Evolutionary conservation across 37 sponge, comb jelly and placozoan genomes (phyloP).

Genomic region (Spongilla lacustris): DNA sequence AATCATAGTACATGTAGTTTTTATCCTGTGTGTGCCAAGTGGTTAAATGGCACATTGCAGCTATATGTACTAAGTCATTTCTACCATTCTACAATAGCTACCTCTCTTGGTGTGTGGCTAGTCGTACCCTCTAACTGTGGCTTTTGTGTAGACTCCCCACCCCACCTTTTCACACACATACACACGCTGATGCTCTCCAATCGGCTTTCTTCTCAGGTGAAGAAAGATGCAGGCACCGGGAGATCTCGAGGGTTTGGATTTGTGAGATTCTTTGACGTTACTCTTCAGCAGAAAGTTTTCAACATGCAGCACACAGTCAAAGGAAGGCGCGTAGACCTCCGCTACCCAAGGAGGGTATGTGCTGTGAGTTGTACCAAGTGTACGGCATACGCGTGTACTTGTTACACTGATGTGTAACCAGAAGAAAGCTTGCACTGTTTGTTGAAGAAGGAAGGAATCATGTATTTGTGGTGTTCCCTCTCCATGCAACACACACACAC

Average conservation of each 20-base stretch:
- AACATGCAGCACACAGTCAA: slow-evolving; percentile 64
- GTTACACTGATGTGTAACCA: too few relatives aligned
- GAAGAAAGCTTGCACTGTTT: too few relatives aligned
- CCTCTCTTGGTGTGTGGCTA: too few relatives aligned
- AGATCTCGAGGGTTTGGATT: slow-evolving; percentile 87
- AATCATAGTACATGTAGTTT: too few relatives aligned
- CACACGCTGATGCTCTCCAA: too few relatives aligned
- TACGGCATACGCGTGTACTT: not conserved
- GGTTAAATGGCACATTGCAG: too few relatives aligned
- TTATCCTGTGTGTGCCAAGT: too few relatives aligned
- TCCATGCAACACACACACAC: not conserved
- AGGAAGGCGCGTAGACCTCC: slow-evolving; percentile 74
- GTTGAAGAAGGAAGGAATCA: not conserved
- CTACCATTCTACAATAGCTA: too few relatives aligned
- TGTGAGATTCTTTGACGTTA: slow-evolving; percentile 61
- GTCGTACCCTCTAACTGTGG: too few relatives aligned
- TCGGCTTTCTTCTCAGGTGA: slow-evolving; percentile 47
- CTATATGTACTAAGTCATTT: too few relatives aligned
- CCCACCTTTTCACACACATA: too few relatives aligned
- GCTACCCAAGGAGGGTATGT: slow-evolving; percentile 52
- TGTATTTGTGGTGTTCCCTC: not conserved
- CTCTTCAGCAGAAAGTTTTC: slow-evolving; percentile 49
- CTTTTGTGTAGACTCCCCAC: too few relatives aligned
- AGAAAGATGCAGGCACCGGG: slow-evolving; percentile 57
- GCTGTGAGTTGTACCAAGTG: not conserved